Conservation (phyloP, 37 sponge, comb jelly and placozoan species). For the Crambe crambe region DNA sequence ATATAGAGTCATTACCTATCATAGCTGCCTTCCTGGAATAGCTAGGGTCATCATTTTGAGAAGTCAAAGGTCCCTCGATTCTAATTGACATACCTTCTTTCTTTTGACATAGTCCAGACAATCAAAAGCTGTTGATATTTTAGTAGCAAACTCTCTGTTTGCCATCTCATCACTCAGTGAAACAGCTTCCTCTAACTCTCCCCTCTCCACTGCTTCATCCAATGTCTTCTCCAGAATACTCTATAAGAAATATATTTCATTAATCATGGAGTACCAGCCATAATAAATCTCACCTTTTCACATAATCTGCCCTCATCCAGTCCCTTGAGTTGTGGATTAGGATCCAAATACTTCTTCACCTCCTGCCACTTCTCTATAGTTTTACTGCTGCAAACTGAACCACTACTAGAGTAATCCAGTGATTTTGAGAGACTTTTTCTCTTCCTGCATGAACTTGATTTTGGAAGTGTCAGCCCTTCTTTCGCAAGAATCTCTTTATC, state of each 20-base stretch:
- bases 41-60: no score
- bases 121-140: slow-evolving; percentile 72
- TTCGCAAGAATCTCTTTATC: slow-evolving; percentile 33
- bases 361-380: slow-evolving; percentile 40
- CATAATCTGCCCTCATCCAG: slow-evolving; percentile 21
- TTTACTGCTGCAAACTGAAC: neutral
- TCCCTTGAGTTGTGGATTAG: slow-evolving; percentile 71
- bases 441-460: neutral
- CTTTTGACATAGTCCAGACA: slow-evolving; percentile 41
- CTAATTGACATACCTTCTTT: slow-evolving; percentile 54
- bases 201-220: slow-evolving; percentile 54
- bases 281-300: slow-evolving; percentile 22
- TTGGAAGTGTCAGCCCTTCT: neutral
- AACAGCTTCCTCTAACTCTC: slow-evolving; percentile 52
- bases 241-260: slow-evolving; percentile 6
- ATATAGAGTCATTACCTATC: no score
- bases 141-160: slow-evolving; percentile 59
- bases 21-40: no score
- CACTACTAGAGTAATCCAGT: neutral
- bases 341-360: slow-evolving; percentile 58
- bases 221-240: slow-evolving; percentile 62
- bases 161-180: slow-evolving; percentile 59
- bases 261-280: neutral
- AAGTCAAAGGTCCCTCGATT: no score
- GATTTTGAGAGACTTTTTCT: neutral